Conservation (phyloP, 2,113 vertebrate genomes). For the Dipodomys stephensi region DNA sequence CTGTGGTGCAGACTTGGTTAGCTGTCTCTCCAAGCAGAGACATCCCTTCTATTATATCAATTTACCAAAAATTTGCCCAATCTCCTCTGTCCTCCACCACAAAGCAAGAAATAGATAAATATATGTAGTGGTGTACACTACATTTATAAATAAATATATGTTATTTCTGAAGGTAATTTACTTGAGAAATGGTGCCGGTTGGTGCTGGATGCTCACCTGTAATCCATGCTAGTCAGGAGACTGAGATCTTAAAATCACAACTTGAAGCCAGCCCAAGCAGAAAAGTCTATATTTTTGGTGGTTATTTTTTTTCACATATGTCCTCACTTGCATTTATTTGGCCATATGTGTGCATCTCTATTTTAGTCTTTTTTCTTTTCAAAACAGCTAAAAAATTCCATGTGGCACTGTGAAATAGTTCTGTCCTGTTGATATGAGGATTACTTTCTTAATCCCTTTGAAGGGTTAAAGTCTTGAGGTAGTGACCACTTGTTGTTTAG, state of each 20-base stretch:
- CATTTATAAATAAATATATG: not conserved
- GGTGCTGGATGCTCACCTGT: no score
- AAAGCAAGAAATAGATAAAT: not conserved
- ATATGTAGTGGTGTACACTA: no score
- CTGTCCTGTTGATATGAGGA: not conserved
- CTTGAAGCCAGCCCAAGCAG: no score
- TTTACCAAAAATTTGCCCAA: not conserved
- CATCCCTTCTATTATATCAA: no score
- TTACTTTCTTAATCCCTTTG: not conserved
- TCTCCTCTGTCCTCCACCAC: not conserved
- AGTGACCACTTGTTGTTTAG: no score
- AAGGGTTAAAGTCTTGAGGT: no score
- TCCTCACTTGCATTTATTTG: constrained; percentile 1
- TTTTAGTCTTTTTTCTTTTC: constrained; percentile 23
- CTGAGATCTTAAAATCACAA: no score
- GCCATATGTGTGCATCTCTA: not conserved
- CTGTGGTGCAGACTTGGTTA: no score
- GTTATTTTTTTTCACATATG: not conserved
- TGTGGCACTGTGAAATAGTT: not conserved
- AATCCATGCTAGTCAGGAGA: no score
- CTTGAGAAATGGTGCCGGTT: no score
- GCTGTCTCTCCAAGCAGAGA: no score
- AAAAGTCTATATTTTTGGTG: not conserved
- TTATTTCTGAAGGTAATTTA: not conserved
- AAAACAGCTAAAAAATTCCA: not conserved